Evolutionary conservation across 2,797 vertebrate genomes (phyloP), one percentile per base, ranked within the genome.

Genomic region (Sebastiscus tertius): DNA sequence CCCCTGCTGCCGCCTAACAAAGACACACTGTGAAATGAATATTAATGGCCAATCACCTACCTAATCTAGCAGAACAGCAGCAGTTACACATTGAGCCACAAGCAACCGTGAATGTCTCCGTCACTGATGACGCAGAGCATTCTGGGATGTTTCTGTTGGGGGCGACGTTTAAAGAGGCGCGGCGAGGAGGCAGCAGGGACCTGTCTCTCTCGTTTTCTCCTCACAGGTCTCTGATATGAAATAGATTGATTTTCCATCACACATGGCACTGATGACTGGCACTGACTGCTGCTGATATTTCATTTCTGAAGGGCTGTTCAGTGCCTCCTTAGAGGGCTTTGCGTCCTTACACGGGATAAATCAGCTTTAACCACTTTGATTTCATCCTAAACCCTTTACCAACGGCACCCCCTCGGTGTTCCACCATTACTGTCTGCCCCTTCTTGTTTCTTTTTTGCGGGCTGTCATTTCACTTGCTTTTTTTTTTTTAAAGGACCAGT

Each of bases 211-310:
- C 46, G 73, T 89, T 90, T 91, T 87, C 88, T 86, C 76, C 80
- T 92, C 90, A 73, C 89, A 89, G 87, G 83, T 90, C 90, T 93
- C 77, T 87, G 87, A 94, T 94, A 95, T 94, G 93, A 95, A 94
- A 94, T 89, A 92, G 92, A 95, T 95, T 94, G 96, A 95, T 96
- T 96, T 96, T 94, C 93, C 93, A 95, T 96, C 93, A 91, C 82
- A 79, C 86, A 67, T 92, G 84, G 86, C 92, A 88, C 91, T 89
- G 92, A 93, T 94, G 93, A 95, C 94, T 93, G 92, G 87, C 94
- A 93, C 92, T 93, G 94, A 91, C 95, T 94, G 91, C 92, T 92
- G 92, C 93, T 94, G 94, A 93, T 93, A 93, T 95, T 95, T 94
- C 92, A 92, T 91, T 95, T 93, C 90, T 89, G 87, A 93, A 89